Base-by-base conservation (phyloP, 2,113 vertebrate species). In the Camarhynchus parvulus region DNA sequence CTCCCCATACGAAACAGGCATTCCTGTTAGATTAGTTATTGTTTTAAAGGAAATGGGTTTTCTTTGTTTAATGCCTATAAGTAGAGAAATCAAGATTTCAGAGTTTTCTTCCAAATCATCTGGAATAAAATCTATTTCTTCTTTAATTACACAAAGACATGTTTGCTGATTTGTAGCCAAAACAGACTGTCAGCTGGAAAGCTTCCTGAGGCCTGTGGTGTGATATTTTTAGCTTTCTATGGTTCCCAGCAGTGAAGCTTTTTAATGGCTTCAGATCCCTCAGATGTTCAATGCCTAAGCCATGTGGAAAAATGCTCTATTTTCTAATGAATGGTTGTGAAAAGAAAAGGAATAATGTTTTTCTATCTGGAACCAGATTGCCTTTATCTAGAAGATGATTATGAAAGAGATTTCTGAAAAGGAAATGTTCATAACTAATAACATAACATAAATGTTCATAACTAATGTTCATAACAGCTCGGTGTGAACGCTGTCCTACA, bases 101-200 rank as follows among this genome's bases (percentile, higher is more conserved):
- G 27, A 59, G 12, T 85, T 77, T 87, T 76, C 55, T 88, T 90
- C 35, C 35, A 69, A 53, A 13, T 49, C 44, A 83, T 70, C 50
- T 94, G 63, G 63, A 92, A 59, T 77, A 69, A 85, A 80, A 92
- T 86, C 37, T 47, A 22, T 81, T 79, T 72, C 22, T 90, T 91
- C 41, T 37, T 68, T 88, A 80, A n/a, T 92, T 94, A 52, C 14
- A 41, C 28, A 24, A 82, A 52, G 63, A 47, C 6, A 7, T 33
- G 9, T 50, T 85, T 85, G 24, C 46, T 79, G n/a, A 37, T 76
- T 68, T 81, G 35, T 86, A 74, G 66, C 72, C 61, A 52, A 52
- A 92, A 64, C 11, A 30, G 50, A 28, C 55, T 78, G 23, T 80
- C 47, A 63, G 47, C 61, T 83, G 68, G 61, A 52, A 50, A 82